Percentiles rank a stretch among this genome's conserved stretches.
These are phyloP conservation scores for Paracanthobrama guichenoti DNA, from an alignment of 2,113 vertebrate species.

Conservation along the genomic window DNA sequence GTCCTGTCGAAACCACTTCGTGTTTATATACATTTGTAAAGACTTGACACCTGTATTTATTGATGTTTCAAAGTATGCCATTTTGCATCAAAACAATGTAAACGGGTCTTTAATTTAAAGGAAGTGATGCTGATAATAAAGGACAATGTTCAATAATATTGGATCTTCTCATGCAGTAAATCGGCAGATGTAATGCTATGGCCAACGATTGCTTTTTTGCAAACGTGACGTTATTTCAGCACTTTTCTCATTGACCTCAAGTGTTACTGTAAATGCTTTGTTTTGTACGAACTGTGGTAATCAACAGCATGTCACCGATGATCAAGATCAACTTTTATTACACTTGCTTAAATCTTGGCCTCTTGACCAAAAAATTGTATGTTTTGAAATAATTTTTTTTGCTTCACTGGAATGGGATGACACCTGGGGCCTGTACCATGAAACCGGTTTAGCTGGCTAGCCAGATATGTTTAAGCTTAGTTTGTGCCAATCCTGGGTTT, in stretches of 20 bases:
- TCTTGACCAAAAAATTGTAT: no score
- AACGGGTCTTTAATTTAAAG: conserved; percentile 1
- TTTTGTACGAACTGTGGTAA: background rate
- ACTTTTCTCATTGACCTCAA: background rate
- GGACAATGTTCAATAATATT: background rate
- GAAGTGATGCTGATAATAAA: conserved; percentile 12
- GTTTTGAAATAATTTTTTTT: no score
- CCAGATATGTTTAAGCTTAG: no score
- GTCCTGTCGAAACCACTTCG: background rate
- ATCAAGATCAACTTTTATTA: no score
- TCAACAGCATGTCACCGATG: background rate
- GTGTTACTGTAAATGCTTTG: background rate
- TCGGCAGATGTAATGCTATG: background rate
- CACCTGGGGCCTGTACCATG: no score
- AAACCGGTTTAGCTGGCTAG: no score
- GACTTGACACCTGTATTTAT: conserved; percentile 28
- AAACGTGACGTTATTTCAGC: background rate
- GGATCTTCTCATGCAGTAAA: background rate
- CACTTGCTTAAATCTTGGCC: no score
- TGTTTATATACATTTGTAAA: conserved; percentile 3
- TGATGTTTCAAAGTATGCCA: background rate
- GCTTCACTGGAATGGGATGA: no score
- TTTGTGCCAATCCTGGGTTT: no score
- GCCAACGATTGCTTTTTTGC: no score
- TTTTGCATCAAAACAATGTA: conserved; percentile 1